Conservation (phyloP, 2,797 vertebrate genomes). For the Centropyge bicolor region DNA sequence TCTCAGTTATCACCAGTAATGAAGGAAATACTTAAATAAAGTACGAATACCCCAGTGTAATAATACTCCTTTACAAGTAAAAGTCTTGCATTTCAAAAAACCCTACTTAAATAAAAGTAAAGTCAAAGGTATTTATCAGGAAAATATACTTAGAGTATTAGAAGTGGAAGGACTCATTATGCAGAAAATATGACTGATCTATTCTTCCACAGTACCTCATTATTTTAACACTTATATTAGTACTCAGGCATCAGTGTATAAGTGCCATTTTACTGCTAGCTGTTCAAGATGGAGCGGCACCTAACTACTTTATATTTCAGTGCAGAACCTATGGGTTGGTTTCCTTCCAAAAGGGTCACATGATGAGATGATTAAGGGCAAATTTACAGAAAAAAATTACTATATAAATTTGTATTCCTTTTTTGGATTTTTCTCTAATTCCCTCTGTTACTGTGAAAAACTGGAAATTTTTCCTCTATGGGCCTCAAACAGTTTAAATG, state of each 20-base stretch:
- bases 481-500: constrained; percentile 3
- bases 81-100: not conserved
- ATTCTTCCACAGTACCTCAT: not conserved
- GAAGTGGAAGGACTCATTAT: not conserved
- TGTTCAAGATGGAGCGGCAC: not conserved
- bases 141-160: not conserved
- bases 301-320: not conserved
- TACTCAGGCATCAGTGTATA: not conserved
- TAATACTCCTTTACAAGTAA: not conserved
- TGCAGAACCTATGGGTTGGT: accelerated
- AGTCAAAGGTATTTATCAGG: not conserved
- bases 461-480: not conserved
- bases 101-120: not conserved
- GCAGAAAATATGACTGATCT: not conserved
- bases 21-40: not conserved
- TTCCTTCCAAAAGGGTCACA: not conserved
- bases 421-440: not conserved
- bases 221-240: not conserved
- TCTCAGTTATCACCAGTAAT: not conserved
- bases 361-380: not conserved
- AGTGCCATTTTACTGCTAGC: not conserved
- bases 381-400: not conserved
- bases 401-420: not conserved
- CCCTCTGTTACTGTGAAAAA: not conserved
- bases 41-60: not conserved